Conservation (phyloP, 2,113 vertebrate species). For the Lagopus leucura region DNA sequence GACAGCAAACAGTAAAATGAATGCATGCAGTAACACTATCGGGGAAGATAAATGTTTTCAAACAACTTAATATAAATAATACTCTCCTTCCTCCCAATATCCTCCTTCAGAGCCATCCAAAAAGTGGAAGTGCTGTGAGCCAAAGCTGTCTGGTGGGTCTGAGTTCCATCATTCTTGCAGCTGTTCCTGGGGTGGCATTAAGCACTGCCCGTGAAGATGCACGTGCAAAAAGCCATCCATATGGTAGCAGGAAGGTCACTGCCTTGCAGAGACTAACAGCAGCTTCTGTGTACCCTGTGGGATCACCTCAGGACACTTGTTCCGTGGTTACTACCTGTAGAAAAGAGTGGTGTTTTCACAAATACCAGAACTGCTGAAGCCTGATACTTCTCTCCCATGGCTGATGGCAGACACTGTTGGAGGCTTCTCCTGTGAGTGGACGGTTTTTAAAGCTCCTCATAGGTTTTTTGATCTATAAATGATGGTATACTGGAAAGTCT, state of each 20-base stretch:
- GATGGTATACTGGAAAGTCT: background rate
- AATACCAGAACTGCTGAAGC: background rate
- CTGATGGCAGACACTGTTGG: background rate
- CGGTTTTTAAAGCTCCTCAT: background rate
- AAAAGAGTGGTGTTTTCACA: background rate
- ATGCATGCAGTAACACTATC: background rate
- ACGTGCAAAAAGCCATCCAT: background rate
- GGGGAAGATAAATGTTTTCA: background rate
- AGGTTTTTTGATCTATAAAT: background rate
- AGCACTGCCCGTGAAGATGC: background rate
- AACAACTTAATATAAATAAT: background rate
- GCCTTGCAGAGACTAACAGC: background rate
- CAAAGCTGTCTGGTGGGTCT: background rate
- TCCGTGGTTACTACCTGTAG: background rate
- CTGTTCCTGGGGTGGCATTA: background rate
- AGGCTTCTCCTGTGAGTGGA: background rate
- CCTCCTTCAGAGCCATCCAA: background rate
- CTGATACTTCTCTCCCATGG: background rate
- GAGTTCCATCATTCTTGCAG: background rate
- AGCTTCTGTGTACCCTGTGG: background rate
- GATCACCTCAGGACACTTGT: background rate
- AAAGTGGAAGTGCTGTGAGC: background rate
- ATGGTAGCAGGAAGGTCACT: background rate
- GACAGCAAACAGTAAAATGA: background rate
- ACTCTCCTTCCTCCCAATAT: background rate